These are phyloP conservation scores for Rhyacophila evoluta DNA, from an alignment of 2,888 invertebrate genomes.

Conservation along the genomic window DNA sequence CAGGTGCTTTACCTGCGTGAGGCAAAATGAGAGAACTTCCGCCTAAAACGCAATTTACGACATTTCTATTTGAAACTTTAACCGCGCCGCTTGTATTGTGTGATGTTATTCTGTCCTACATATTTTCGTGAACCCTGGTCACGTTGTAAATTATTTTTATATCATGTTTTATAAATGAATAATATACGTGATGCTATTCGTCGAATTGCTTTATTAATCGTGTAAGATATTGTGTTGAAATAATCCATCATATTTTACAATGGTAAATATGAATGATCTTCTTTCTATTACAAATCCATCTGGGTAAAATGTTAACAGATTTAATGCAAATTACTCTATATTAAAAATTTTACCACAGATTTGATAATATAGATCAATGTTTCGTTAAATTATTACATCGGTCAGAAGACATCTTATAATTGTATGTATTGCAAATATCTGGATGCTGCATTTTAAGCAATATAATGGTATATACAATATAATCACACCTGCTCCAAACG, in stretches of 20 bases:
- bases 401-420: too few relatives aligned
- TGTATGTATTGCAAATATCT: too few relatives aligned
- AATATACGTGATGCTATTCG: background rate
- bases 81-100: background rate
- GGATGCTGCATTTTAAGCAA: too few relatives aligned
- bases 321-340: too few relatives aligned
- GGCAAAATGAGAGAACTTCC: constrained; percentile 18
- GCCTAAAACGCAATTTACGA: constrained; percentile 24
- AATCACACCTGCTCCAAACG: too few relatives aligned
- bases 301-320: too few relatives aligned
- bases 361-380: too few relatives aligned
- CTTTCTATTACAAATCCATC: background rate
- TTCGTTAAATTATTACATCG: too few relatives aligned
- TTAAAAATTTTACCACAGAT: too few relatives aligned
- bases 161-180: background rate
- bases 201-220: background rate
- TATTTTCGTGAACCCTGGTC: background rate
- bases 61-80: background rate
- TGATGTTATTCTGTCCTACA: background rate
- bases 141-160: background rate
- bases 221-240: background rate
- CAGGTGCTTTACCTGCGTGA: constrained; percentile 14
- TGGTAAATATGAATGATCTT: background rate
- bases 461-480: too few relatives aligned
- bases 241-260: background rate